Base-by-base conservation (phyloP, 2,888 invertebrate genomes). In the Papilio elwesi region DNA sequence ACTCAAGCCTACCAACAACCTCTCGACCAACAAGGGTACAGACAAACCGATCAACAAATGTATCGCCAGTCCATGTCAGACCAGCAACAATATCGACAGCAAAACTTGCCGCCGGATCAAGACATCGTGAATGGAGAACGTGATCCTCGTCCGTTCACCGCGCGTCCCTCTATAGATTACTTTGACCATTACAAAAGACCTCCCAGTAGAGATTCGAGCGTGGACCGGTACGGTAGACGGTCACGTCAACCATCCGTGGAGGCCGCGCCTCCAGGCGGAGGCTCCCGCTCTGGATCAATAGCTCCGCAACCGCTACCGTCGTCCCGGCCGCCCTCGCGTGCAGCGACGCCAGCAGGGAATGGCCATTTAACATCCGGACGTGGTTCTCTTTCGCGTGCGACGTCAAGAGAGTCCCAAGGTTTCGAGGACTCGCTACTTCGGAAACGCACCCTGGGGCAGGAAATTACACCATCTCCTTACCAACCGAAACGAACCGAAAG, bases 131-230 rank as follows among this genome's bases (percentile, higher is more conserved):
- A 91, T 63, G 90, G 90, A 57, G 82, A 85, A 15, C 85, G 90
- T 13, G 95, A 94, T 75, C 92, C 90, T 77, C 84, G 89, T 53
- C 82, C 83, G 49, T 80, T 84, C 36, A 89, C 88, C n/a, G 80
- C 85, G 1, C 85, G 93, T 13, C 90, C 97, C 12, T 97, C 97
- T 80, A 97, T 97, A 84, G 98, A 98, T 89, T 97, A 98, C 84
- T 98, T 98, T 86, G 98, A 98, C 89, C 98, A 99, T 86, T 99
- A 99, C 89, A 97, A 98, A 89, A 95, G 97, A 86, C 97, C 98
- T 69, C 97, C 98, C 0, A 98, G 98, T 92, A 94, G 98, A 85
- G 97, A 98, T 86, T 96, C 97, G 75, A 97, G 97, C 79, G 97
- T 97, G 63, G 98, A 98, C 91, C 95, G 97, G 75, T 97, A 96